Conservation (phyloP, 2,888 invertebrate genomes). For the Stenurella melanura region DNA sequence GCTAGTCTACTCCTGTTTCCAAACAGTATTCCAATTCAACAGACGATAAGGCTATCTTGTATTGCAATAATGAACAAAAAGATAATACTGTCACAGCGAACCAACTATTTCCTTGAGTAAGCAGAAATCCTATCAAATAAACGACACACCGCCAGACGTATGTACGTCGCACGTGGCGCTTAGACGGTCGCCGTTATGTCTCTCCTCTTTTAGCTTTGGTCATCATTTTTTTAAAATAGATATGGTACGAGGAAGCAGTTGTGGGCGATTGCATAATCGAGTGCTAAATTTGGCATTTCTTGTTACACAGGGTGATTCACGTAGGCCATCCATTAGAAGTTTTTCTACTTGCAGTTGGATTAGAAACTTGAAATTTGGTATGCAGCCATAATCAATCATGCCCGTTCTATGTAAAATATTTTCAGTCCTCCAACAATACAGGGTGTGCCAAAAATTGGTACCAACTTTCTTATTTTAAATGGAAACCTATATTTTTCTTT, state of each 20-base stretch:
- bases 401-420: no score
- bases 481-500: no score
- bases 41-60: not conserved
- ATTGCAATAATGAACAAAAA: constrained; percentile 12
- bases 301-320: no score
- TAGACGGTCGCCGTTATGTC: not conserved
- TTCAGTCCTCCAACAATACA: no score
- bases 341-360: no score
- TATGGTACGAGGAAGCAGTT: not conserved
- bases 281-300: no score
- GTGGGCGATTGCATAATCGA: not conserved
- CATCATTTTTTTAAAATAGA: not conserved
- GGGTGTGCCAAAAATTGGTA: no score
- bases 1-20: not conserved
- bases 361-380: no score
- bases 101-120: not conserved
- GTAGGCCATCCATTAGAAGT: no score
- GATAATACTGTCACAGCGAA: not conserved
- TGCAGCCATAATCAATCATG: no score
- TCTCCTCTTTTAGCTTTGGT: not conserved
- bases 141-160: constrained; percentile 13
- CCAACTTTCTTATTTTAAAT: no score
- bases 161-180: not conserved
- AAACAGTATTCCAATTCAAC: not conserved
- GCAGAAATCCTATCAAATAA: constrained; percentile 10